Conservation (phyloP, 2,797 vertebrate genomes). For the Adelosebastes latens region DNA sequence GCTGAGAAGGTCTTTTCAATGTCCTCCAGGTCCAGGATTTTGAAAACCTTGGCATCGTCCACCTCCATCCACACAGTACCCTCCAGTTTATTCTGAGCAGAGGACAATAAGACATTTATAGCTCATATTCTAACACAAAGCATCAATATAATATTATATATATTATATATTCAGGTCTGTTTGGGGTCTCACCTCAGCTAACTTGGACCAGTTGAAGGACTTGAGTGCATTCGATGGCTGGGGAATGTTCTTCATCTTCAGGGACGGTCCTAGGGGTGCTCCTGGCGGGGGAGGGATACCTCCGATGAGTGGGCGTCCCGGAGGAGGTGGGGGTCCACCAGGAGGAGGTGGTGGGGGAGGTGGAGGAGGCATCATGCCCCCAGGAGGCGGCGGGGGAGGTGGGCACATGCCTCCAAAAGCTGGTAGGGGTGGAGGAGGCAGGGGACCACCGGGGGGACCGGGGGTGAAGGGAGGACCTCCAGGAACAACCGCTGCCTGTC, state of each 20-base stretch:
- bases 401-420: conserved; percentile 67
- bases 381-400: conserved; percentile 78
- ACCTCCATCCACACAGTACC: conserved; percentile 95
- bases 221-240: conserved; percentile 94
- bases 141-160: background rate
- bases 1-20: conserved; percentile 98
- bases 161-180: background rate
- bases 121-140: background rate
- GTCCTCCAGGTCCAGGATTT: conserved; percentile 94
- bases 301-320: conserved; percentile 85
- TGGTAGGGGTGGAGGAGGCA: conserved; percentile 78
- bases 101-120: background rate
- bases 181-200: conserved; percentile 89
- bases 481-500: conserved; percentile 79
- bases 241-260: conserved; percentile 95
- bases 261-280: conserved; percentile 85
- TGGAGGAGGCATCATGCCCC: conserved; percentile 85
- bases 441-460: conserved; percentile 83
- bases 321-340: conserved; percentile 89
- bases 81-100: conserved; percentile 91
- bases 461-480: conserved; percentile 80
- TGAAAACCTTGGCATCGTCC: conserved; percentile 93
- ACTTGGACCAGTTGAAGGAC: conserved; percentile 98
- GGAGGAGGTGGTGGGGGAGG: conserved; percentile 85
- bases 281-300: conserved; percentile 90